Evolutionary conservation across 2,797 vertebrate genomes (phyloP), one percentile per base, ranked within the genome.

Genomic region (Thalassophryne amazonica): DNA sequence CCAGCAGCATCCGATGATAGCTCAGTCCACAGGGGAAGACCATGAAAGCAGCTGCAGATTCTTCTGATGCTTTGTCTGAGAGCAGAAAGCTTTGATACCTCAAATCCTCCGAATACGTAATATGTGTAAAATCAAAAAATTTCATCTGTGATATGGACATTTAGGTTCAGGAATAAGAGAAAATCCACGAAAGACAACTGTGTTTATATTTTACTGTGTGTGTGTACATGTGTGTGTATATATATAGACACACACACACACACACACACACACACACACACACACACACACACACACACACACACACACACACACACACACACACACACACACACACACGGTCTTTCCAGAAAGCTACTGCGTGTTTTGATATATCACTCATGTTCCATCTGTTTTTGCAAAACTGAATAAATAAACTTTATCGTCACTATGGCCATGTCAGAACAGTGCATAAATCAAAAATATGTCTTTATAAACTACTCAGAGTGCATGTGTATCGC

Each of bases 1-100:
- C 28, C 51, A 62, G 36, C 25, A 22, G 46, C 45, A 43, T 32
- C 50, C 41, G 27, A n/a, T 46, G 56, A 41, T 66, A 30, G 66
- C 55, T 7, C 0, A 40, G 31, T 38, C 51, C 54, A 31, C 30
- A 11, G 23, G 50, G 62, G 36, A 46, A 13, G 45, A 18, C 39
- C 46, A 49, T 50, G 23, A 69, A 81, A 63, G 57, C 35, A 33
- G 49, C 39, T 32, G 50, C 37, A 37, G 32, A 40, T 16, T 13
- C 27, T 40, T 39, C 38, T 30, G 50, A 66, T 45, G 28, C 43
- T 36, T 4, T 8, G 14, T 41, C 48, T 16, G 6, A 46, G 41
- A 56, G 14, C 14, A 1, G 7, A 36, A 56, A 28, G 47, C 73
- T 65, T 35, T 55, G 35, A 60, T 38, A n/a, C 10, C 0, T 8